Conservation (phyloP, 2,113 vertebrate species). For the Pavo muticus region DNA sequence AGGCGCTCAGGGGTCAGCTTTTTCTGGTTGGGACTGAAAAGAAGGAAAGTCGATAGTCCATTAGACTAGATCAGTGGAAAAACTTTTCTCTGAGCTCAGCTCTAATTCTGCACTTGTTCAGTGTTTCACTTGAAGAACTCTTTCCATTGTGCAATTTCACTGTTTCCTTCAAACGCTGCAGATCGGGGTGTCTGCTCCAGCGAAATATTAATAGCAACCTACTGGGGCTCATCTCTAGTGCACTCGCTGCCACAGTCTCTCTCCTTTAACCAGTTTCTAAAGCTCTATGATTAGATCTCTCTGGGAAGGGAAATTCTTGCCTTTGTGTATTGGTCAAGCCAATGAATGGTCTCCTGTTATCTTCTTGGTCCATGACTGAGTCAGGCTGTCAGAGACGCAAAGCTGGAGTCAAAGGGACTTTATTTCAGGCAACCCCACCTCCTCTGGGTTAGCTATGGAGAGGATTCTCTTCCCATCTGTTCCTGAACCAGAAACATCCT, state of each 20-base stretch:
- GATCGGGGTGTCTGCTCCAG: neutral
- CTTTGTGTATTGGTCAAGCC: conserved; percentile 40
- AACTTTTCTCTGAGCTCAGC: neutral
- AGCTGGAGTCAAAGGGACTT: conserved; percentile 47
- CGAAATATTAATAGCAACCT: conserved; percentile 10
- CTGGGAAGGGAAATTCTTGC: conserved; percentile 57
- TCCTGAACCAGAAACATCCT: neutral
- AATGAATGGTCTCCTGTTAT: conserved; percentile 61
- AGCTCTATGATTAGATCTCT: conserved; percentile 41
- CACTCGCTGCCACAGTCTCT: neutral
- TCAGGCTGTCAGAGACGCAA: conserved; percentile 5
- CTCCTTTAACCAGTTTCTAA: conserved; percentile 29
- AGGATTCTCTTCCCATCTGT: conserved; percentile 25
- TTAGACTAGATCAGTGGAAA: neutral
- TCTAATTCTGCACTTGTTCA: neutral
- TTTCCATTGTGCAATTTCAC: neutral
- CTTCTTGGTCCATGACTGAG: neutral
- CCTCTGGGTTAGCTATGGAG: neutral
- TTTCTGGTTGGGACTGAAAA: neutral
- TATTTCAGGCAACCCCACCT: conserved; percentile 18
- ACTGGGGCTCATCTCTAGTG: neutral
- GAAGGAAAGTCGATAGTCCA: neutral
- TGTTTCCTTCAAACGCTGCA: neutral
- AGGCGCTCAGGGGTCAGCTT: neutral
- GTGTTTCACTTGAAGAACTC: neutral